Evolutionary conservation across 2,797 vertebrate genomes (phyloP).

Genomic region (Tinamus major): DNA sequence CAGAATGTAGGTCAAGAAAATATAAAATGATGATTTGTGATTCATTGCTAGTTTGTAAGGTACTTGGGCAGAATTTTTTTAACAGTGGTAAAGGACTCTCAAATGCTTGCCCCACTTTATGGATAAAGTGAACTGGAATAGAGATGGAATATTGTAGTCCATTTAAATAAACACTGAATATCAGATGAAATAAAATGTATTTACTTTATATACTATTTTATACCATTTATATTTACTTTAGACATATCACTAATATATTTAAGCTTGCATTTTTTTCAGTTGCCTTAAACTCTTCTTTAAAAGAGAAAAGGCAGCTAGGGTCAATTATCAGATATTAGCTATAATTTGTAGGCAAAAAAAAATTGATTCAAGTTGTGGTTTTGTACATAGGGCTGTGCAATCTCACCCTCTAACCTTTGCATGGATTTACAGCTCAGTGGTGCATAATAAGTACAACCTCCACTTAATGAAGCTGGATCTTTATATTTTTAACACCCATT

Average conservation of each 20-base stretch:
- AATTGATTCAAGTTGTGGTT: constrained; percentile 53
- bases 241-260: neutral
- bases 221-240: too few relatives aligned
- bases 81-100: neutral
- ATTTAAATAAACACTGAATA: neutral
- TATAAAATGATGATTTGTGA: neutral
- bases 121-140: neutral
- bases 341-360: constrained; percentile 46
- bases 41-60: neutral
- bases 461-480: constrained; percentile 89
- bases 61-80: neutral
- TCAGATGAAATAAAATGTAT: neutral
- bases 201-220: neutral
- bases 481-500: constrained; percentile 89
- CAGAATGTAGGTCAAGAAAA: neutral
- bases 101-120: neutral
- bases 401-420: constrained; percentile 79
- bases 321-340: constrained; percentile 55
- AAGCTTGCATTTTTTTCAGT: neutral
- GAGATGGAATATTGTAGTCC: neutral
- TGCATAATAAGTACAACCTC: constrained; percentile 78
- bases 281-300: neutral
- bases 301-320: neutral
- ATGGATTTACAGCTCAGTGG: constrained; percentile 77
- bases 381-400: constrained; percentile 61